A percentile compares a stretch with the other conserved stretches of the same genome.
These are phyloP conservation scores for Drosophila seguyi DNA, from an alignment of 1,140 invertebrate species.

Conservation along the genomic window DNA sequence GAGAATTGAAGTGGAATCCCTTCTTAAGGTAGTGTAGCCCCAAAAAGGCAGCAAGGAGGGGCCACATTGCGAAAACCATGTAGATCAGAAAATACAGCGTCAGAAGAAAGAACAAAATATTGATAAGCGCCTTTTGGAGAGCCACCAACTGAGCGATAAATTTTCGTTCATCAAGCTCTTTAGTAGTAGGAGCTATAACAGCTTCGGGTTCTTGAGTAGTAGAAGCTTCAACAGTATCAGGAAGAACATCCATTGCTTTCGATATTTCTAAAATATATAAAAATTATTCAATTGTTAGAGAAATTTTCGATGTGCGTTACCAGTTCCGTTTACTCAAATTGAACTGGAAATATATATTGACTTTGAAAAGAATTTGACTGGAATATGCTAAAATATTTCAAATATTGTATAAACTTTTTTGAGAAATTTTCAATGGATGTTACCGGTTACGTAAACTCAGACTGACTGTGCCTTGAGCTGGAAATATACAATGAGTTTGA, in stretches of 20 bases:
- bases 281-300: too few relatives aligned
- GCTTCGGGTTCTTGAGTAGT: too few relatives aligned
- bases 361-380: too few relatives aligned
- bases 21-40: not conserved
- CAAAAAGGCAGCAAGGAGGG: not conserved
- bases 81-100: not conserved
- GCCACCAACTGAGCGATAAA: too few relatives aligned
- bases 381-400: too few relatives aligned
- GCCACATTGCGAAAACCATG: not conserved
- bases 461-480: not conserved
- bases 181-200: too few relatives aligned
- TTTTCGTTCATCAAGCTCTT: not conserved
- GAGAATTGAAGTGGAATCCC: not conserved
- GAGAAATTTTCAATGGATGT: not conserved
- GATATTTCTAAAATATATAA: not conserved
- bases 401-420: not conserved
- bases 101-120: not conserved
- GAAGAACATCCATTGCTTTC: not conserved
- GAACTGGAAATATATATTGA: too few relatives aligned
- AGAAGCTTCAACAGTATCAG: not conserved
- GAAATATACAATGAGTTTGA: not conserved
- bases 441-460: not conserved
- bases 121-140: not conserved
- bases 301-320: too few relatives aligned
- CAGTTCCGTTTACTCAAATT: too few relatives aligned